Percentiles rank a stretch among this genome's conserved stretches.
These are phyloP conservation scores for Condylura cristata DNA, from an alignment of 2,113 vertebrate genomes.

Conservation along the genomic window DNA sequence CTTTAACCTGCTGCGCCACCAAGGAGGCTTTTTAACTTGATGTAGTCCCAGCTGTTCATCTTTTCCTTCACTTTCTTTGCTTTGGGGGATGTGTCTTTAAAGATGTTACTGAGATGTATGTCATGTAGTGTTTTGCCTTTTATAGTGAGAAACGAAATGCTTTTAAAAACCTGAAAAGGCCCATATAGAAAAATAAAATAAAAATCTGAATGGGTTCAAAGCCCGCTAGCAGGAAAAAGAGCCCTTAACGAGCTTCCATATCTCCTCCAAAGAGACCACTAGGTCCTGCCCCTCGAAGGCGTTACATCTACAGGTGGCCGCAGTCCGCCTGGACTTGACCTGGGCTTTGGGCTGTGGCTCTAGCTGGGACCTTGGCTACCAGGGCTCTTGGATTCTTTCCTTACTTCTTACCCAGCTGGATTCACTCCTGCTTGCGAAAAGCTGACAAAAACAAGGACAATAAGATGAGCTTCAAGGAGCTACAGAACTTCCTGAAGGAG, in stretches of 20 bases:
- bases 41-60: too few species aligned
- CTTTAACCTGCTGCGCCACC: too few species aligned
- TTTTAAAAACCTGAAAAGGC: not conserved
- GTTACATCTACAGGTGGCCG: not conserved
- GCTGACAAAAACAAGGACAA: slow-evolving; percentile 97
- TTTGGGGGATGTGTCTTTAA: too few species aligned
- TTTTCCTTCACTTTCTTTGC: too few species aligned
- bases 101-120: too few species aligned
- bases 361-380: not conserved
- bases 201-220: not conserved
- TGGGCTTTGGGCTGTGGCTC: not conserved
- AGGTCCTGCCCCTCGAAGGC: not conserved
- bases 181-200: too few species aligned
- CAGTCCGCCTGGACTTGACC: not conserved
- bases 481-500: slow-evolving; percentile 94
- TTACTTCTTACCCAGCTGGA: slow-evolving; percentile 93
- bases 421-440: slow-evolving; percentile 94
- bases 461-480: slow-evolving; percentile 95
- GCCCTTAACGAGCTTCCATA: not conserved
- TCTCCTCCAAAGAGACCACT: not conserved
- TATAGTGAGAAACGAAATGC: not conserved
- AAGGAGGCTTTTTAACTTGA: too few species aligned
- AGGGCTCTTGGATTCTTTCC: slow-evolving; percentile 77
- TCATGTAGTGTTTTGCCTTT: not conserved
- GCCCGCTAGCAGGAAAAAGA: not conserved